These are phyloP conservation scores for Cromileptes altivelis DNA, from an alignment of 2,113 vertebrate genomes.

Conservation along the genomic window DNA sequence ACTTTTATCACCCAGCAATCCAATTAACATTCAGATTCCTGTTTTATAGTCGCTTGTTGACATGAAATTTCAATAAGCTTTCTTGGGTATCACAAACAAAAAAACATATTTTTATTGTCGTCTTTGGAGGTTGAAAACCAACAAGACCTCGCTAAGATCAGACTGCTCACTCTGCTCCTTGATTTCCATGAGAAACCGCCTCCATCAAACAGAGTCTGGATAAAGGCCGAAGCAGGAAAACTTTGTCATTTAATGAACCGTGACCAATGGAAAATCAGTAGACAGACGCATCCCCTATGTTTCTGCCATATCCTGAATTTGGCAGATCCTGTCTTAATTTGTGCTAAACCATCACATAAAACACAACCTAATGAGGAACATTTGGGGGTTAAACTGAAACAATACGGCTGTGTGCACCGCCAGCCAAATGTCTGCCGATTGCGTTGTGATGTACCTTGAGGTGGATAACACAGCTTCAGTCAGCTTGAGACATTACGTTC, in stretches of 20 bases:
- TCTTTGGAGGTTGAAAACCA: constrained; percentile 31
- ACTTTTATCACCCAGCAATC: not conserved
- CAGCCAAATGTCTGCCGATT: constrained; percentile 48
- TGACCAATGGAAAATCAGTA: constrained; percentile 68
- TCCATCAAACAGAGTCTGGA: constrained; percentile 38
- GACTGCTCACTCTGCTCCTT: constrained; percentile 20
- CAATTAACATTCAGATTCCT: constrained; percentile 6
- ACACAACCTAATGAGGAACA: constrained; percentile 75
- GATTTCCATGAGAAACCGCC: constrained; percentile 37
- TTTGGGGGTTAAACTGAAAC: constrained; percentile 63
- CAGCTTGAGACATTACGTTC: constrained; percentile 18
- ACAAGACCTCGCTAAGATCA: constrained; percentile 42
- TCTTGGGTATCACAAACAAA: constrained; percentile 4
- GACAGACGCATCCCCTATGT: constrained; percentile 43
- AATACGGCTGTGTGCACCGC: constrained; percentile 42
- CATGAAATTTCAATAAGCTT: constrained; percentile 7
- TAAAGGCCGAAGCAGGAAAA: constrained; percentile 40
- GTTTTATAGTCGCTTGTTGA: not conserved
- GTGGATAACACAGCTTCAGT: constrained; percentile 39
- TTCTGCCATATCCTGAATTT: constrained; percentile 62
- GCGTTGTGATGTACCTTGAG: constrained; percentile 52
- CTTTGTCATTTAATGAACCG: constrained; percentile 56
- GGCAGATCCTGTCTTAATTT: constrained; percentile 67
- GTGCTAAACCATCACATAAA: constrained; percentile 70
- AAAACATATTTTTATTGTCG: constrained; percentile 35